Evolutionary conservation across 2,797 vertebrate species (phyloP).

Genomic region (Muscicapa striata): DNA sequence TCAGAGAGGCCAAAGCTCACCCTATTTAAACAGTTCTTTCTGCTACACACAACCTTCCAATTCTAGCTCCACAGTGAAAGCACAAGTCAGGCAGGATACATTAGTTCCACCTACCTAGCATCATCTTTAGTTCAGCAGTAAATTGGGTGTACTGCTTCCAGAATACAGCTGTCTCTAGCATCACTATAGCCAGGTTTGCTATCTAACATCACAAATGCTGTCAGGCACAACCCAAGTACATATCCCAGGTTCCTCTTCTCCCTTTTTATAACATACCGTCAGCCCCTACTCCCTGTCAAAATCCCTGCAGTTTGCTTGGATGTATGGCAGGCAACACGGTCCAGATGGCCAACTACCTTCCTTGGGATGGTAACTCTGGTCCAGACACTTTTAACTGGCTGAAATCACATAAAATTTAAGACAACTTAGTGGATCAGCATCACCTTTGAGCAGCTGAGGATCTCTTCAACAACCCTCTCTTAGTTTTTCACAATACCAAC

Average conservation of each 20-base stretch:
- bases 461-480: background rate
- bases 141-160: background rate
- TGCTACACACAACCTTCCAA: background rate
- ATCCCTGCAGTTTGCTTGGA: background rate
- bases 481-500: background rate
- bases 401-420: background rate
- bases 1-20: background rate
- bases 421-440: background rate
- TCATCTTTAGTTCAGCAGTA: background rate
- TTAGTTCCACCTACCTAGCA: background rate
- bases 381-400: background rate
- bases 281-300: background rate
- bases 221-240: background rate
- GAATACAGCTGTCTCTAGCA: background rate
- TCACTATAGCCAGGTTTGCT: background rate
- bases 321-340: fast-evolving
- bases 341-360: background rate
- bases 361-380: background rate
- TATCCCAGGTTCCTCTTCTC: background rate
- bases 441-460: background rate
- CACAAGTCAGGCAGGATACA: background rate
- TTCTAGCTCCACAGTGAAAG: background rate
- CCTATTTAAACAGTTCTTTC: background rate
- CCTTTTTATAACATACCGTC: background rate
- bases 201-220: background rate